Conservation (phyloP, 2,888 invertebrate species). For the Cremastinae sp. region DNA sequence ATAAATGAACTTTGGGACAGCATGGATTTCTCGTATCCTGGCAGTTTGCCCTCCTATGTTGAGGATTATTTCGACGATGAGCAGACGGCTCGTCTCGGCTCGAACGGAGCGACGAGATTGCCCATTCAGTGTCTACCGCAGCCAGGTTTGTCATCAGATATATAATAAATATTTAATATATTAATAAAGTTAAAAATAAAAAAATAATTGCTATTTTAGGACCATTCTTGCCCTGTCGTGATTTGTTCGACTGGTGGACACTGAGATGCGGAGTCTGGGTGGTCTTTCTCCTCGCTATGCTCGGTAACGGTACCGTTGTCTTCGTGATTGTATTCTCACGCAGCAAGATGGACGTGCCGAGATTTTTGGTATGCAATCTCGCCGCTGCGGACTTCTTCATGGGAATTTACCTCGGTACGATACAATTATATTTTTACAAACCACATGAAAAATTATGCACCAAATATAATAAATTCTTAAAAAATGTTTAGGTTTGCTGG, state of each 20-base stretch:
- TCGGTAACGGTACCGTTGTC: conserved; percentile 97
- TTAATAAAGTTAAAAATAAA: neutral
- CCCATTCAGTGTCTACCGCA: conserved; percentile 88
- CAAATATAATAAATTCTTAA: conserved; percentile 3
- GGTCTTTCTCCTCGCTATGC: conserved; percentile 95
- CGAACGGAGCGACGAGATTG: conserved; percentile 3
- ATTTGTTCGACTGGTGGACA: conserved; percentile 99
- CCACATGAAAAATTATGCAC: neutral
- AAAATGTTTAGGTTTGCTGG: conserved; percentile 87
- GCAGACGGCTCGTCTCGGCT: conserved; percentile 68
- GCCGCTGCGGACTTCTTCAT: conserved; percentile 98
- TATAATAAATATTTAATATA: too few species aligned
- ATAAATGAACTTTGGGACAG: conserved; percentile 87
- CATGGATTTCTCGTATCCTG: conserved; percentile 87
- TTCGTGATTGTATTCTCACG: conserved; percentile 95
- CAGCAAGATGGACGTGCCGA: conserved; percentile 97
- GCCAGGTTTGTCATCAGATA: conserved; percentile 89
- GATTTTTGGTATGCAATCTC: conserved; percentile 97
- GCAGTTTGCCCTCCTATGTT: conserved; percentile 86
- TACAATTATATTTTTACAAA: neutral
- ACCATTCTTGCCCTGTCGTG: conserved; percentile 96
- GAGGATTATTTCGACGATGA: conserved; percentile 88
- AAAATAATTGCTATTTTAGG: conserved; percentile 81
- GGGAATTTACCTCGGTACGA: conserved; percentile 93
- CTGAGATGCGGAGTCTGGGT: conserved; percentile 98